Evolutionary conservation across 2,888 invertebrate genomes (phyloP).

Genomic region (Nomada hirtipes): DNA sequence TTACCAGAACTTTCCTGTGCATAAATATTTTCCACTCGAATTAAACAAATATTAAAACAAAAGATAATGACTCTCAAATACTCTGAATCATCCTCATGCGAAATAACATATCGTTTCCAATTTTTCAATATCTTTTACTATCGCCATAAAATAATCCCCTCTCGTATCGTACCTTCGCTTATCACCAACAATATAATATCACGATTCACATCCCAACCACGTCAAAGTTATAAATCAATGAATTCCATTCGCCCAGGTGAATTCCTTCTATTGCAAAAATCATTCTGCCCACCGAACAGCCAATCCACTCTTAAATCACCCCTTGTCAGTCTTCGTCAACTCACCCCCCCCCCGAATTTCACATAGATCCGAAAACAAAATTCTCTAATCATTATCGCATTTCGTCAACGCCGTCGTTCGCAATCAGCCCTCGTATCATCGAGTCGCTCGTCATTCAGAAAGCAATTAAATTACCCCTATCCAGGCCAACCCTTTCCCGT

Average conservation of each 20-base stretch:
- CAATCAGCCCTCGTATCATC: neutral
- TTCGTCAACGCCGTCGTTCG: neutral
- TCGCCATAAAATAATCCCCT: too few species aligned
- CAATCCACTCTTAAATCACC: neutral
- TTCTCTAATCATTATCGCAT: neutral
- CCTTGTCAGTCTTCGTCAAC: neutral
- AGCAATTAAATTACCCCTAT: conserved; percentile 25
- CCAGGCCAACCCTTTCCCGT: neutral
- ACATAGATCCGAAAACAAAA: neutral
- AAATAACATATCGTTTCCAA: too few species aligned
- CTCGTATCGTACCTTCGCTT: too few species aligned
- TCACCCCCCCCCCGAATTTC: neutral
- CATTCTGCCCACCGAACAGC: neutral
- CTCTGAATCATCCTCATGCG: too few species aligned
- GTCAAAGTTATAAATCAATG: too few species aligned
- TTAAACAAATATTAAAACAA: too few species aligned
- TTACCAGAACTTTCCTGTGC: too few species aligned
- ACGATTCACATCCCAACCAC: too few species aligned
- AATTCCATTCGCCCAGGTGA: neutral
- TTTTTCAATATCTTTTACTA: too few species aligned
- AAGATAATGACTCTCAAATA: too few species aligned
- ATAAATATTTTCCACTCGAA: too few species aligned
- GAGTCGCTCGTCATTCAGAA: neutral
- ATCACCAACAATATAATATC: too few species aligned
- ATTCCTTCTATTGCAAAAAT: neutral